Evolutionary conservation across 2,113 vertebrate genomes (phyloP).

Genomic region (Clarias magur): DNA sequence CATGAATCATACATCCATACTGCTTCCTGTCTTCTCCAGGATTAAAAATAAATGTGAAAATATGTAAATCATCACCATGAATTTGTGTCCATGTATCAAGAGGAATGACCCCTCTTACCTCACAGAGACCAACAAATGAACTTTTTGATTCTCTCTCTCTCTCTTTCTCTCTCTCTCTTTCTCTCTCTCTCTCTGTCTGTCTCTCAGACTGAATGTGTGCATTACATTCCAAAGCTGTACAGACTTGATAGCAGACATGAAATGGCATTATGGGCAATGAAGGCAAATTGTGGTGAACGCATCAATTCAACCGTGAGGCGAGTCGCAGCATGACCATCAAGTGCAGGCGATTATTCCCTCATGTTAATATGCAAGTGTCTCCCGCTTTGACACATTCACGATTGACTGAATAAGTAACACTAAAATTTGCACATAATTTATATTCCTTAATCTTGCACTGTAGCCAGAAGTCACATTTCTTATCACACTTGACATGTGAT

Average conservation of each 20-base stretch:
- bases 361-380: background rate
- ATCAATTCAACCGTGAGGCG: background rate
- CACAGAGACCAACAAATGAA: background rate
- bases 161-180: background rate
- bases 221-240: constrained; percentile 34
- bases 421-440: background rate
- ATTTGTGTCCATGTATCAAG: background rate
- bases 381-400: background rate
- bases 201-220: background rate
- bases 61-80: background rate
- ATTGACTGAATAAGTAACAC: background rate
- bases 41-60: background rate
- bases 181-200: background rate
- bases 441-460: background rate
- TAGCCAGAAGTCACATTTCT: background rate
- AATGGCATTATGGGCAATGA: constrained; percentile 21
- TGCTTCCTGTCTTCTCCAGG: background rate
- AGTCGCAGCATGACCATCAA: constrained; percentile 18
- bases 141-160: background rate
- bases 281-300: background rate
- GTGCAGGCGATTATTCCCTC: background rate
- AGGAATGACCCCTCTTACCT: background rate
- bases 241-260: constrained; percentile 29
- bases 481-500: background rate
- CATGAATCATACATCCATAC: background rate